phyloP scores from a whole-genome alignment of 1,140 invertebrate genomes.

The Pachyrhynchus sulphureomaculatus region DNA sequence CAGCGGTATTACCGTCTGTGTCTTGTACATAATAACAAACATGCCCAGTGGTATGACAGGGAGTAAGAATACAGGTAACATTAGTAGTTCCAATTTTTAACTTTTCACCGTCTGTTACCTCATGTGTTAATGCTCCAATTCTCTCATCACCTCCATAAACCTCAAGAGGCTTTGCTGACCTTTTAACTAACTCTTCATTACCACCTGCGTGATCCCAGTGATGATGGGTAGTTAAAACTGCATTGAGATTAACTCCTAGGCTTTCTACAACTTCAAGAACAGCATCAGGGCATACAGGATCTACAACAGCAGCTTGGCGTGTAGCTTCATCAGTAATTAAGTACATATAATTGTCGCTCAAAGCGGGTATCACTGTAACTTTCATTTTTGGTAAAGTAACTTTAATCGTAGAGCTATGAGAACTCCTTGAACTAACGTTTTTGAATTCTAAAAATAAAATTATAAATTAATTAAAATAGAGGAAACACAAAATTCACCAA shows the following conservation, averaged over 20 bases:
- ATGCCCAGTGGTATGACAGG: conserved; percentile 94
- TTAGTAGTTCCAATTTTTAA: conserved; percentile 77
- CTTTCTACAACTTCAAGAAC: conserved; percentile 72
- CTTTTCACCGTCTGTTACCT: conserved; percentile 68
- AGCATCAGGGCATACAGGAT: conserved; percentile 87
- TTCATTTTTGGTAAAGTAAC: conserved; percentile 64
- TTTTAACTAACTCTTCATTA: conserved; percentile 76
- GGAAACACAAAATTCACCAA: too few relatives aligned
- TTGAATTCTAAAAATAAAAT: too few relatives aligned
- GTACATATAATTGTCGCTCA: conserved; percentile 98
- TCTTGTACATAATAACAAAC: conserved; percentile 84
- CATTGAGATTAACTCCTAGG: conserved; percentile 71
- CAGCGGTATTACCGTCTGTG: conserved; percentile 62
- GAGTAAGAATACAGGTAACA: conserved; percentile 85
- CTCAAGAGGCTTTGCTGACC: conserved; percentile 56
- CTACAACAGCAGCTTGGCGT: conserved; percentile 86
- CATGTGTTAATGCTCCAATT: conserved; percentile 75
- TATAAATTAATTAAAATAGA: too few relatives aligned
- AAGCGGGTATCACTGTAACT: conserved; percentile 69
- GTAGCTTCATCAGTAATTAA: conserved; percentile 83
- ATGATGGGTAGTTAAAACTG: conserved; percentile 5
- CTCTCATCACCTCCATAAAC: conserved; percentile 88
- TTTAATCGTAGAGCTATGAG: conserved; percentile 58
- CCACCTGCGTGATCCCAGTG: conserved; percentile 93
- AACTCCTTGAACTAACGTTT: conserved; percentile 60